A percentile compares a stretch with the other conserved stretches of the same genome.
phyloP scores from a whole-genome alignment of 2,113 vertebrate genomes.

The Microtus pennsylvanicus region DNA sequence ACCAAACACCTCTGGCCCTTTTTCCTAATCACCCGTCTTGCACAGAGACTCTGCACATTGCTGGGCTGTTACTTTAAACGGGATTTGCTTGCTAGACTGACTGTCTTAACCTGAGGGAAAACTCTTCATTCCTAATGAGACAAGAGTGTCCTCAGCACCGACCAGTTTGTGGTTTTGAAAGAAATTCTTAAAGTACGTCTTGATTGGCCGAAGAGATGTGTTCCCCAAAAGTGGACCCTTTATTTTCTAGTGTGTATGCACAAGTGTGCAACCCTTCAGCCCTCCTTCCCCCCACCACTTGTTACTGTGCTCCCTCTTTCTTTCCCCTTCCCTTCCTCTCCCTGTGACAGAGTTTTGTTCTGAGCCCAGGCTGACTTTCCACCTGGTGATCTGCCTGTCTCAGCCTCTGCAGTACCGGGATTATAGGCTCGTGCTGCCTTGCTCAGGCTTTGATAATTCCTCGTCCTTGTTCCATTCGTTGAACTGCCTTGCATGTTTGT shows the following conservation, averaged over 20 bases:
- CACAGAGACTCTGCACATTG: not conserved
- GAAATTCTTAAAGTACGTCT: slow-evolving; percentile 7
- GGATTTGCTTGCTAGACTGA: not conserved
- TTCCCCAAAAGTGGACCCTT: not conserved
- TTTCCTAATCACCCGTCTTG: not conserved
- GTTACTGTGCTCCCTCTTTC: not conserved
- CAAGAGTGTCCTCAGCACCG: not conserved
- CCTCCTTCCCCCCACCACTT: too few relatives aligned
- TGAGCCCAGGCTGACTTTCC: not conserved
- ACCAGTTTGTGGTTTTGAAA: not conserved
- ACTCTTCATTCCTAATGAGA: not conserved
- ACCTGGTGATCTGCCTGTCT: not conserved
- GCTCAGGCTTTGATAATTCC: not conserved
- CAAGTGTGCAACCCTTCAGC: not conserved
- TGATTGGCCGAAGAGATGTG: not conserved
- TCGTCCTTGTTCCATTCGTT: not conserved
- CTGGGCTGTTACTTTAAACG: not conserved
- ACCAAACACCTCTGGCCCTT: not conserved
- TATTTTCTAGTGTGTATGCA: slow-evolving; percentile 7
- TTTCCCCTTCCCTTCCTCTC: not conserved
- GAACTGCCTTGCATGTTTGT: not conserved
- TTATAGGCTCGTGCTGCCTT: not conserved
- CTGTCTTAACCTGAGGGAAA: not conserved
- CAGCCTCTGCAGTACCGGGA: not conserved
- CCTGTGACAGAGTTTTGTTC: not conserved